Conservation (phyloP, 1,140 invertebrate species). For the Drosophila tani region DNA sequence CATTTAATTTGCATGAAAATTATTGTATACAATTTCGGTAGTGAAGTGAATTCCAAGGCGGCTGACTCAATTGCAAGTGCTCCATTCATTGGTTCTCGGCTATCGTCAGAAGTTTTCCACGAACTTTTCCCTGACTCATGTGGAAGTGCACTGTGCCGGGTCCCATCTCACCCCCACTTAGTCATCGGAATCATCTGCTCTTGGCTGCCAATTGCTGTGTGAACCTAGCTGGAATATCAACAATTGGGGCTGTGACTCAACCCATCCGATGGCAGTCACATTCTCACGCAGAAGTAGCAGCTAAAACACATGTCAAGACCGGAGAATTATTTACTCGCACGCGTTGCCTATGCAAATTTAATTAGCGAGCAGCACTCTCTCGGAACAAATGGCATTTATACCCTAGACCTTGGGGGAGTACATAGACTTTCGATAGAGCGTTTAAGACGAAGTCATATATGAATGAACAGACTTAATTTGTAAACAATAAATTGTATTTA, state of each 20-base stretch:
- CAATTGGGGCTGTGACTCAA: slow-evolving; percentile 60
- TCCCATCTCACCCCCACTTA: slow-evolving; percentile 41
- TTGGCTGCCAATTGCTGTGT: slow-evolving; percentile 64
- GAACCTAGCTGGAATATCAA: slow-evolving; percentile 56
- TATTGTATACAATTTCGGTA: slow-evolving; percentile 32
- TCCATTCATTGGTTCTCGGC: slow-evolving; percentile 21
- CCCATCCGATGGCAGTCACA: slow-evolving; percentile 46
- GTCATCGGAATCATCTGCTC: slow-evolving; percentile 52
- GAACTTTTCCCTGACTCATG: slow-evolving; percentile 57
- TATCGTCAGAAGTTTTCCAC: slow-evolving; percentile 42
- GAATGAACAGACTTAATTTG: not conserved
- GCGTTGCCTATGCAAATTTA: slow-evolving; percentile 59
- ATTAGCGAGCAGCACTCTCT: slow-evolving; percentile 42
- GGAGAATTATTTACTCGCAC: slow-evolving; percentile 51
- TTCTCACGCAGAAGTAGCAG: slow-evolving; percentile 39
- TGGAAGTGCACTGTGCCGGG: slow-evolving; percentile 22
- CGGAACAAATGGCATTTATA: slow-evolving; percentile 31
- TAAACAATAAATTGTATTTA: not conserved
- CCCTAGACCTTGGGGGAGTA: slow-evolving; percentile 11
- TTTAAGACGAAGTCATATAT: no score
- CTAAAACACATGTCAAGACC: slow-evolving; percentile 40
- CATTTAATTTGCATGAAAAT: slow-evolving; percentile 49
- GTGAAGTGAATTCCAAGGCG: slow-evolving; percentile 38
- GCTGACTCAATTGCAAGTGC: slow-evolving; percentile 36
- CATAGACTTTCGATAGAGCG: not conserved